Evolutionary conservation across 2,113 vertebrate genomes (phyloP).

Genomic region (Australoheros scitulus): DNA sequence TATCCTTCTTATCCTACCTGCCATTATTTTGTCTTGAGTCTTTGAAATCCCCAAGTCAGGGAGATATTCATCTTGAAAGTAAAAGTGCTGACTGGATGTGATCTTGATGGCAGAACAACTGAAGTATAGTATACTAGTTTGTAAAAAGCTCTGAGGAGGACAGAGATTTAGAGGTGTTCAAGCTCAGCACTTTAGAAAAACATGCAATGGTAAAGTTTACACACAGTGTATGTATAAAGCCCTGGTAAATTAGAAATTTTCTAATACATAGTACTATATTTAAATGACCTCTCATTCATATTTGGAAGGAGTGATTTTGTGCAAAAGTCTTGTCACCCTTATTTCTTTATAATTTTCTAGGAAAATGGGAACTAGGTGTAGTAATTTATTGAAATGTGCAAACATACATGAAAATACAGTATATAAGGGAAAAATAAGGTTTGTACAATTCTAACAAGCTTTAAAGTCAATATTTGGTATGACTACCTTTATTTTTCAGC

Average conservation of each 20-base stretch:
- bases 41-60: conserved; percentile 39
- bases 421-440: no score
- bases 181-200: conserved; percentile 40
- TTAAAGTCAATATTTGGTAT: no score
- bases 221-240: not conserved
- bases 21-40: conserved; percentile 31
- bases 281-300: not conserved
- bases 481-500: no score
- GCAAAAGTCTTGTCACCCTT: not conserved
- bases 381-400: not conserved
- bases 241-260: not conserved
- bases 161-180: conserved; percentile 41
- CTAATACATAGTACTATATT: not conserved
- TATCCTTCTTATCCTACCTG: conserved; percentile 29
- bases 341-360: not conserved
- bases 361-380: not conserved
- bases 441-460: no score
- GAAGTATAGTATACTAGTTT: conserved; percentile 26
- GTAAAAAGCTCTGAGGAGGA: conserved; percentile 33
- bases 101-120: conserved; percentile 3
- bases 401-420: not conserved
- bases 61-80: conserved; percentile 44
- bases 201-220: conserved; percentile 1
- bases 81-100: conserved; percentile 56
- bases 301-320: not conserved